Conservation (phyloP, 2,113 vertebrate species). For the Myotis yumanensis region DNA sequence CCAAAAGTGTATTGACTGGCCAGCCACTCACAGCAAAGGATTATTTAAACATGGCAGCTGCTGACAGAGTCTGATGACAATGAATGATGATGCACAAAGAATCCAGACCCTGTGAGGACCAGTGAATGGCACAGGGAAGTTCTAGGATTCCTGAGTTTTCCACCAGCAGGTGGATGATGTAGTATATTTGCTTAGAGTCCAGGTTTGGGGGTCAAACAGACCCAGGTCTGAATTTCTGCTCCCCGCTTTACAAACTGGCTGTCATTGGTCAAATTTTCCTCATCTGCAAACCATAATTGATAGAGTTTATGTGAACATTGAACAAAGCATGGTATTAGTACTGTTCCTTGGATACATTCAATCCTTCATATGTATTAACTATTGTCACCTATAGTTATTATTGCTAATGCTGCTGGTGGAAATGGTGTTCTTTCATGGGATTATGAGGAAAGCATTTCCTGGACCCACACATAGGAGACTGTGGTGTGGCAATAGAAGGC, state of each 20-base stretch:
- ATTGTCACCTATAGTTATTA: neutral
- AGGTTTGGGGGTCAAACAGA: neutral
- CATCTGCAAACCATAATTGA: neutral
- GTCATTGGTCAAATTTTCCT: neutral
- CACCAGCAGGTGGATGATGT: neutral
- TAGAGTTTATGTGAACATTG: neutral
- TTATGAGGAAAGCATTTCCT: neutral
- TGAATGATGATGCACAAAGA: neutral
- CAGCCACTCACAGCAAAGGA: neutral
- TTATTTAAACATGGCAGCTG: neutral
- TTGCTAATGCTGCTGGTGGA: neutral
- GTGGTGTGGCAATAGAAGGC: neutral
- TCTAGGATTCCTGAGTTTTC: neutral
- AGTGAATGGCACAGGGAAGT: neutral
- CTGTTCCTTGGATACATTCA: neutral
- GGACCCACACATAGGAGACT: neutral
- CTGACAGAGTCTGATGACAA: neutral
- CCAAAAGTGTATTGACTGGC: constrained; percentile 1
- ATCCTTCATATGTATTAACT: neutral
- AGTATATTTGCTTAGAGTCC: neutral
- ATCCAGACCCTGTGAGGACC: neutral
- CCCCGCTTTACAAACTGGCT: neutral
- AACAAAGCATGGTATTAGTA: neutral
- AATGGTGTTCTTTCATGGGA: neutral
- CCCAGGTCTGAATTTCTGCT: neutral